Base-by-base conservation (phyloP, 2,888 invertebrate species). In the Siphlonurus alternatus region DNA sequence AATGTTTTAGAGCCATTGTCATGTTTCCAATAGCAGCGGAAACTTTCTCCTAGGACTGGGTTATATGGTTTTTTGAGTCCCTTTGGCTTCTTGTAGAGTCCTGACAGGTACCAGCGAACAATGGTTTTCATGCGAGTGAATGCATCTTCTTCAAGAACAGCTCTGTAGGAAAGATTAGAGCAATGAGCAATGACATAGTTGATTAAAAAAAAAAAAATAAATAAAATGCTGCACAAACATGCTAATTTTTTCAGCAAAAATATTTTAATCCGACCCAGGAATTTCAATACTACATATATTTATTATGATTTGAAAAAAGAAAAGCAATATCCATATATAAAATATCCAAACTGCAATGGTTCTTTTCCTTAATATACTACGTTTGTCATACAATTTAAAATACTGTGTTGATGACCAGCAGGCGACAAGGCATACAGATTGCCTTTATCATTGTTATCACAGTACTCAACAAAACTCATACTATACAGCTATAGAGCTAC, bases 51-150 rank as follows among this genome's bases (percentile, higher is more conserved):
- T 61, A 96, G 80, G 63, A 95, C 90, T 0, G 95, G 95, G 79
- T 96, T 96, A 74, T 95, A 96, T 0, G 95, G 95, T 74, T 96
- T 96, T 76, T 95, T 96, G 61, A 95, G 79, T 2, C 95, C 95
- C 76, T 91, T 92, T 0, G 95, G 95, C 74, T 96, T 95, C 70
- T 93, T 88, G 76, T 95, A 92, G 73, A 95, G 85, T 1, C 95
- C 94, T 0, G 93, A 93, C 25, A 95, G 79, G 76, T 95, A 96
- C 93, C 93, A 95, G 70, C 87, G 83, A 0, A 92, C 87, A 1
- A 96, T 87, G 23, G 81, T 80, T 73, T 92, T 92, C 87, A 96
- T 95, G 66, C 96, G 82, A 23, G 85, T 86, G 74, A 89, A 93
- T 0, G 95, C 92, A 75, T 95, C 94, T 70, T 93, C 90, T 74